Base-by-base conservation (phyloP, 2,113 vertebrate species). In the Microtus ochrogaster region DNA sequence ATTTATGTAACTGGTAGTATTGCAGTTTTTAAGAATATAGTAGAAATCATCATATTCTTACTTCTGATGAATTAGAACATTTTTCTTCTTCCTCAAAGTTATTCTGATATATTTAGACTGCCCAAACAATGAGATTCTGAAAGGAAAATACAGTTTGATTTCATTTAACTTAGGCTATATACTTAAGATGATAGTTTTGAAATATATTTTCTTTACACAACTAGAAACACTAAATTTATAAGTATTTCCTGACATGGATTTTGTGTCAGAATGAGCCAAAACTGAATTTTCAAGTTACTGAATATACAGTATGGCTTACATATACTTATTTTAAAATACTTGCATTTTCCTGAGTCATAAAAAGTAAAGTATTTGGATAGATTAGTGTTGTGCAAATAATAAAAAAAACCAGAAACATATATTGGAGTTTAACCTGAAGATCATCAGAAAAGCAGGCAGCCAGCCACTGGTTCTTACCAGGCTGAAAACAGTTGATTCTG, bases 31-130 rank as follows among this genome's bases (percentile, higher is more conserved):
- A 93, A 84, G 10, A 93, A 28, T 72, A 19, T 47, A 72, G 21
- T 85, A 90, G 90, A 70, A 96, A 94, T 96, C 86, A 91, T 73
- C 70, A 72, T 55, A 84, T 89, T 94, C 55, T 47, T 76, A 49
- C 39, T 89, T 95, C 17, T 58, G 66, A 96, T 58, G 21, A 44
- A 94, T 24, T 90, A 58, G 63, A 87, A 65, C 92, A 65, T 70
- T 5, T 33, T 86, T 39, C 19, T 39, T 93, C n/a, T 94, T 93
- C 14, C 63, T 97, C 88, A 39, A 52, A 89, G n/a, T 89, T 41
- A 58, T 79, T 89, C 91, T 92, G 55, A 74, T 78, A 28, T 66
- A 85, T 78, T 84, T 78, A 93, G 26, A 88, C 63, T 68, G 39
- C 44, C 90, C 78, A 92, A 89, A 19, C 82, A 96, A 92, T 92